These are phyloP conservation scores for Drepana arcuata DNA, from an alignment of 1,140 invertebrate genomes.

Conservation along the genomic window DNA sequence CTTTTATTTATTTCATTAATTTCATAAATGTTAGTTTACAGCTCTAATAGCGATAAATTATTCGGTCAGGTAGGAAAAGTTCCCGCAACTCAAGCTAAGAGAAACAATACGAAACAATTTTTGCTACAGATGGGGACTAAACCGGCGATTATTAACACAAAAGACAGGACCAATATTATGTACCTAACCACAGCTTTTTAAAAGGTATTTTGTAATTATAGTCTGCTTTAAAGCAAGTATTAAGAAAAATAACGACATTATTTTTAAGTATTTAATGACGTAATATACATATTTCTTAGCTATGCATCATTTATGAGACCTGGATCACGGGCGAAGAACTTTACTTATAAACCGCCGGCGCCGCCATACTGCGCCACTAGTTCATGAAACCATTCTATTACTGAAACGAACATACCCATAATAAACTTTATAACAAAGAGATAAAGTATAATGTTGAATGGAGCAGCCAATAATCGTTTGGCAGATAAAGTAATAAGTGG, in stretches of 20 bases:
- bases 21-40: too few relatives aligned
- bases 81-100: not conserved
- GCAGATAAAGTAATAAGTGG: slow-evolving; percentile 7
- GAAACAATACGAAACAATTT: not conserved
- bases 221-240: slow-evolving; percentile 2
- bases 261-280: slow-evolving; percentile 5
- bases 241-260: slow-evolving; percentile 1
- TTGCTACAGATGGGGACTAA: not conserved
- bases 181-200: not conserved
- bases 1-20: too few relatives aligned
- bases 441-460: slow-evolving; percentile 23
- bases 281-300: slow-evolving; percentile 21
- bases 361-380: slow-evolving; percentile 35
- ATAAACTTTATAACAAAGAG: slow-evolving; percentile 11
- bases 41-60: too few relatives aligned
- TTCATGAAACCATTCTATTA: slow-evolving; percentile 40
- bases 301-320: slow-evolving; percentile 24
- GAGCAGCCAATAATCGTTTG: too few relatives aligned
- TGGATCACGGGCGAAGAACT: slow-evolving; percentile 22
- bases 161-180: not conserved
- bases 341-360: slow-evolving; percentile 24
- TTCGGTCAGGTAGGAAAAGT: too few relatives aligned
- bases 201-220: not conserved
- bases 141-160: not conserved
- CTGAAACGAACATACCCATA: slow-evolving; percentile 10